These are phyloP conservation scores for Drosophila koepferae DNA, from an alignment of 2,888 invertebrate species.

Conservation along the genomic window DNA sequence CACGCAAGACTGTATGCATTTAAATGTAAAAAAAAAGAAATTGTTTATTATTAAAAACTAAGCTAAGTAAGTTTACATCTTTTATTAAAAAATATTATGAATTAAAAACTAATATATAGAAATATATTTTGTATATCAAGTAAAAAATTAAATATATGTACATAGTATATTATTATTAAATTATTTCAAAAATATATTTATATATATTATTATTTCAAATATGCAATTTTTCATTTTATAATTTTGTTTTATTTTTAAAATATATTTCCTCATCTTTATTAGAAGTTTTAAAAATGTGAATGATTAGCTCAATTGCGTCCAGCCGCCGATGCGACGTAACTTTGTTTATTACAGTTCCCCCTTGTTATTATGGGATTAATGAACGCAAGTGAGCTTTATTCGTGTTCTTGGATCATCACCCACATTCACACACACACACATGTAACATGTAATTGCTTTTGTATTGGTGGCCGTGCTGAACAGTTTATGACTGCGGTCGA, in stretches of 20 bases:
- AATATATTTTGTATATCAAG: too few relatives aligned
- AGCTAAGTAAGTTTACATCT: background rate
- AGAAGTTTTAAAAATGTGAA: constrained; percentile 11
- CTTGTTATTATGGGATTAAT: constrained; percentile 47
- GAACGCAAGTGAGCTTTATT: constrained; percentile 63
- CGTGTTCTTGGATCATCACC: constrained; percentile 64
- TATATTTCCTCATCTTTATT: too few relatives aligned
- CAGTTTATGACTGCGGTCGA: constrained; percentile 35
- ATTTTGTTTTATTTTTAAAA: background rate
- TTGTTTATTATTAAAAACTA: background rate
- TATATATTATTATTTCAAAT: too few relatives aligned
- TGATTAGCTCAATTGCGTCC: constrained; percentile 24
- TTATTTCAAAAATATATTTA: too few relatives aligned
- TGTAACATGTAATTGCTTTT: constrained; percentile 10
- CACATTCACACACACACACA: constrained; percentile 14
- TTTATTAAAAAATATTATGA: too few relatives aligned
- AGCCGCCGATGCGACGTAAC: constrained; percentile 10
- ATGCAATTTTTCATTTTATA: background rate
- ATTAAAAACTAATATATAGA: background rate
- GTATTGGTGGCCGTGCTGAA: constrained; percentile 25
- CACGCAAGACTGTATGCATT: background rate
- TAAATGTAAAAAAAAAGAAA: too few relatives aligned
- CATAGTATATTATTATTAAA: too few relatives aligned
- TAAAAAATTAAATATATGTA: too few relatives aligned
- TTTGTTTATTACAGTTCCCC: constrained; percentile 23